Conservation (phyloP, 2,797 vertebrate genomes). For the Silurus lanzhouensis region DNA sequence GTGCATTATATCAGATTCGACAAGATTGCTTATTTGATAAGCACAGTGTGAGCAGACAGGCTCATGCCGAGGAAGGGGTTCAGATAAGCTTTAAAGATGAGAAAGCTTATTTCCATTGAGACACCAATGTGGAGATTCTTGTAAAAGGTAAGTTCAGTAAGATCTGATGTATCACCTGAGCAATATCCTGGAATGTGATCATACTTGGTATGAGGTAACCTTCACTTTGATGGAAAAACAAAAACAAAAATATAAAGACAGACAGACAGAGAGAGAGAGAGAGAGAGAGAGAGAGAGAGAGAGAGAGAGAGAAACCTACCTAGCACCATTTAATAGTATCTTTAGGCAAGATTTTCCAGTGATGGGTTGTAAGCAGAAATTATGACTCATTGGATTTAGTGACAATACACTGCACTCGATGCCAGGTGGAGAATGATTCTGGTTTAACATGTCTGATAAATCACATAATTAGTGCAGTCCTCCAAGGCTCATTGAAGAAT, state of each 20-base stretch:
- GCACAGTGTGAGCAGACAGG: slow-evolving; percentile 16
- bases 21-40: slow-evolving; percentile 34
- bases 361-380: slow-evolving; percentile 66
- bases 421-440: slow-evolving; percentile 51
- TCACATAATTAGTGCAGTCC: slow-evolving; percentile 52
- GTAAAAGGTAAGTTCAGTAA: slow-evolving; percentile 47
- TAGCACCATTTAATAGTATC: slow-evolving; percentile 70
- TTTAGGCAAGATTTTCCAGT: slow-evolving; percentile 68
- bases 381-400: slow-evolving; percentile 63
- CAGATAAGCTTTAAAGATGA: slow-evolving; percentile 17
- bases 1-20: slow-evolving; percentile 41
- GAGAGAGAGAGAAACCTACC: slow-evolving; percentile 55
- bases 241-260: neutral
- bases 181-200: slow-evolving; percentile 57
- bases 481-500: slow-evolving; percentile 44
- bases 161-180: slow-evolving; percentile 66
- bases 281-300: neutral
- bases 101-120: slow-evolving; percentile 22
- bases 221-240: slow-evolving; percentile 45
- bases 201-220: slow-evolving; percentile 48
- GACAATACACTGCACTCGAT: slow-evolving; percentile 55
- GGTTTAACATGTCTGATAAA: slow-evolving; percentile 60
- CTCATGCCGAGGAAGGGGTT: slow-evolving; percentile 37
- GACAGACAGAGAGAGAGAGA: neutral
- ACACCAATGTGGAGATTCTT: neutral